Evolutionary conservation across 2,888 invertebrate species (phyloP).

Genomic region (Tenthredo livida): DNA sequence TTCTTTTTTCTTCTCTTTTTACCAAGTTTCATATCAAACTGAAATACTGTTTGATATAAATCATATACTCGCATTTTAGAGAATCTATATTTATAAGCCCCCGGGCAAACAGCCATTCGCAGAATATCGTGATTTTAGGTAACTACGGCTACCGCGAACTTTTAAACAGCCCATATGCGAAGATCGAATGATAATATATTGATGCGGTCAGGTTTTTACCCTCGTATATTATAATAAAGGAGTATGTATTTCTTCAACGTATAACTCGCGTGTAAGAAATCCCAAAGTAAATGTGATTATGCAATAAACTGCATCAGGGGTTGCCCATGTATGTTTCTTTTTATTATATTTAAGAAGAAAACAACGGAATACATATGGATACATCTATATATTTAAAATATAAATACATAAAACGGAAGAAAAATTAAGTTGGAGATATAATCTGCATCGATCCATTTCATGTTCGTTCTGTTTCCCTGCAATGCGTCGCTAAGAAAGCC

Average conservation of each 20-base stretch:
- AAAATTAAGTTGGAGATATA: conserved; percentile 1
- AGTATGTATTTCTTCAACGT: too few species aligned
- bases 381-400: background rate
- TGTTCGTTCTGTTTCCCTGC: conserved; percentile 17
- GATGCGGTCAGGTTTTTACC: background rate
- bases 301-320: conserved; percentile 1
- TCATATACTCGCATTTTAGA: background rate
- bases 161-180: background rate
- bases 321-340: background rate
- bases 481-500: conserved; percentile 38
- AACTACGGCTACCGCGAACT: background rate
- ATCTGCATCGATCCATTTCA: conserved; percentile 16
- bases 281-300: background rate
- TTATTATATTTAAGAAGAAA: background rate
- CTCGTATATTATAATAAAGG: too few species aligned
- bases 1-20: background rate
- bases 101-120: background rate
- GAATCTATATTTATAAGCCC: conserved; percentile 5
- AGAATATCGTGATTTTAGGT: conserved; percentile 3
- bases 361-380: background rate
- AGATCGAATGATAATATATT: conserved; percentile 27
- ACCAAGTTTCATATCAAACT: background rate
- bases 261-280: background rate
- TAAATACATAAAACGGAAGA: background rate
- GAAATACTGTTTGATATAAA: background rate